phyloP scores from a whole-genome alignment of 2,113 vertebrate genomes.

The Lagopus muta region DNA sequence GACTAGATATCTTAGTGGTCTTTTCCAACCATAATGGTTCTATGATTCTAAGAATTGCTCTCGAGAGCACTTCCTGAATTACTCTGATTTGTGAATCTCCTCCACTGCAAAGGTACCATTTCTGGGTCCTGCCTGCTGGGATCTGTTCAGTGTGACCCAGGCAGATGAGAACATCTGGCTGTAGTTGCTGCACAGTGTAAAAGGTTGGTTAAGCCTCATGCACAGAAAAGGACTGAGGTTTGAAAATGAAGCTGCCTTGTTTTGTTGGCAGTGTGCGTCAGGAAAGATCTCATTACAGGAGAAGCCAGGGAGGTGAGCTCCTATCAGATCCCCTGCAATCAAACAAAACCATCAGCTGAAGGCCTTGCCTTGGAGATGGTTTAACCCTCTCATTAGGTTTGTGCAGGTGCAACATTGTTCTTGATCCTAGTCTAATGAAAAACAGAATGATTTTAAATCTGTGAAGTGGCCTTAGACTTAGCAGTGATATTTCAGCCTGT shows the following conservation, averaged over 20 bases:
- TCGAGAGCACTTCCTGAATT: background rate
- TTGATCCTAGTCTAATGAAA: background rate
- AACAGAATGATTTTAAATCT: background rate
- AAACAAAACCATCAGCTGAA: background rate
- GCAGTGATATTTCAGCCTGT: background rate
- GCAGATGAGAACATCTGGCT: background rate
- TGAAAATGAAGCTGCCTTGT: background rate
- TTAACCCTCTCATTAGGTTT: background rate
- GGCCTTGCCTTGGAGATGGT: background rate
- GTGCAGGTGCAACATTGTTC: background rate
- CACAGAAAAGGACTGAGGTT: background rate
- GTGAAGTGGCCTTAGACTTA: background rate
- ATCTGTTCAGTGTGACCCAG: background rate
- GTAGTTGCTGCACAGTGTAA: background rate
- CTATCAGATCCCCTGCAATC: background rate
- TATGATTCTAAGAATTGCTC: background rate
- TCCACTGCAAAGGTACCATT: background rate
- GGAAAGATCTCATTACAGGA: background rate
- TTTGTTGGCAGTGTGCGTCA: background rate
- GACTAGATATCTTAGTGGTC: no score
- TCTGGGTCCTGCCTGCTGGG: background rate
- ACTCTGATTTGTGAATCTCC: background rate
- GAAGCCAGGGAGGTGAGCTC: background rate
- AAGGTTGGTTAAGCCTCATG: background rate
- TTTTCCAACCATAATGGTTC: no score